phyloP scores from a whole-genome alignment of 30 jellyfish, hydroid and myxozoan genomes.

The Phacellophora camtschatica region DNA sequence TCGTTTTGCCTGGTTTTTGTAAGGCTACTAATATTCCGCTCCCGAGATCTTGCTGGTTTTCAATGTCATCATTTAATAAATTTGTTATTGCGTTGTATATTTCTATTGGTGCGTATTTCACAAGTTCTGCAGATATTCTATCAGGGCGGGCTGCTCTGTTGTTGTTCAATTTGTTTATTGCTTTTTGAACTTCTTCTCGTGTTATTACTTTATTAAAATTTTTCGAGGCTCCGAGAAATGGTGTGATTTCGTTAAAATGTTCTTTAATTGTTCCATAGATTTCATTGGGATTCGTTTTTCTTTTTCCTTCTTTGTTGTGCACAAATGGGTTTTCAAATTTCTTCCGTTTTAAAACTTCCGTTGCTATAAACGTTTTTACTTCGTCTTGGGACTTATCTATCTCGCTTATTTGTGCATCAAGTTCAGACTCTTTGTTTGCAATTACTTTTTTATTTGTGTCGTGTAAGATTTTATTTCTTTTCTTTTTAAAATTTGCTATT shows the following conservation, averaged over 20 bases:
- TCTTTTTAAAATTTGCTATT: not conserved
- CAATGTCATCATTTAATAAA: conserved; percentile 31
- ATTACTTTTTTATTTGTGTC: not conserved
- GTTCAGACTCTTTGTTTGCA: not conserved
- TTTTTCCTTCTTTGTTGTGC: not conserved
- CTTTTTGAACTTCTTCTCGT: not conserved
- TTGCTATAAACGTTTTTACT: not conserved
- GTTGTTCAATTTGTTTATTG: not conserved
- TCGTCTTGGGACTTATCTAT: not conserved
- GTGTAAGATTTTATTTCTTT: not conserved
- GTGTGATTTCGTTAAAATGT: not conserved
- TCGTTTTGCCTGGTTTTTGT: conserved; percentile 62
- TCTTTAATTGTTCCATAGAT: not conserved
- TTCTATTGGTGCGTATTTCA: not conserved
- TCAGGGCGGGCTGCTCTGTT: conserved; percentile 2
- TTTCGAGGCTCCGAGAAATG: not conserved
- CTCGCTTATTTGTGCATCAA: not conserved
- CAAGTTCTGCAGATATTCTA: not conserved
- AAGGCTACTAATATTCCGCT: conserved; percentile 46
- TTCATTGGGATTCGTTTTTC: not conserved
- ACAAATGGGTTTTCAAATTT: not conserved
- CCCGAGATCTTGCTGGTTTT: conserved; percentile 34
- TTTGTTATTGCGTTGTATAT: conserved; percentile 31
- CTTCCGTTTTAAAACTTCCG: not conserved
- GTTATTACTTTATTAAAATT: not conserved